phyloP scores from a whole-genome alignment of 2,888 invertebrate genomes.

The Stenoptilia bipunctidactyla region DNA sequence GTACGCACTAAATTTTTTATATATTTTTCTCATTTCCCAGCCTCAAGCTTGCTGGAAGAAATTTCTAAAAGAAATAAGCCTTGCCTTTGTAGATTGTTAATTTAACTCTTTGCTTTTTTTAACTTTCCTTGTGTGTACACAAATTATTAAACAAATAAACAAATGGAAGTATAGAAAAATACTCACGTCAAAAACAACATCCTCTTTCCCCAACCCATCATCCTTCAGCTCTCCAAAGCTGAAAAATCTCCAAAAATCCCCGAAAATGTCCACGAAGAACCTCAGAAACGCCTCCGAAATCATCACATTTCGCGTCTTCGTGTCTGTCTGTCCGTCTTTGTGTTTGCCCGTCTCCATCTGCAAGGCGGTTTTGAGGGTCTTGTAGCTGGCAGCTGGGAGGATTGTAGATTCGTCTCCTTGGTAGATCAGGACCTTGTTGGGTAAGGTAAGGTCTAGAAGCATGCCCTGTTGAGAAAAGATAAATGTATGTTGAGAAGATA shows the following conservation, averaged over 20 bases:
- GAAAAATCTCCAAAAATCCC: slow-evolving; percentile 76
- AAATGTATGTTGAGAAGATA: too few species aligned
- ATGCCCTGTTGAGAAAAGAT: too few species aligned
- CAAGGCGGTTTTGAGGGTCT: slow-evolving; percentile 72
- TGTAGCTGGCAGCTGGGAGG: slow-evolving; percentile 77
- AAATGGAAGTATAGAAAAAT: too few species aligned
- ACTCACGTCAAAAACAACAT: slow-evolving; percentile 55
- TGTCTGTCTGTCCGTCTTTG: slow-evolving; percentile 38
- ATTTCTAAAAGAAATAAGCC: too few species aligned
- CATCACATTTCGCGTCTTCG: slow-evolving; percentile 73
- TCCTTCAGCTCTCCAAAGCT: slow-evolving; percentile 28
- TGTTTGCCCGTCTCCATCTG: slow-evolving; percentile 47
- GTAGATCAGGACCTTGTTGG: slow-evolving; percentile 71
- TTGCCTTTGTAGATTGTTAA: too few species aligned
- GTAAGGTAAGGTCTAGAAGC: slow-evolving; percentile 76
- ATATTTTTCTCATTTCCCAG: too few species aligned
- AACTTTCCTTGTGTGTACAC: too few species aligned
- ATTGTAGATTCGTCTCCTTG: slow-evolving; percentile 85
- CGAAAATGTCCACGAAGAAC: slow-evolving; percentile 82
- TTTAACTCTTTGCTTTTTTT: too few species aligned
- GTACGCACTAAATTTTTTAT: too few species aligned
- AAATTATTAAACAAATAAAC: too few species aligned
- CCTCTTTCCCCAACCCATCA: slow-evolving; percentile 41
- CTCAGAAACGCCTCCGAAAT: slow-evolving; percentile 82
- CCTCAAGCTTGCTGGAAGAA: too few species aligned